phyloP scores from a whole-genome alignment of 1,140 invertebrate genomes.

The Platorchestia sp. region DNA sequence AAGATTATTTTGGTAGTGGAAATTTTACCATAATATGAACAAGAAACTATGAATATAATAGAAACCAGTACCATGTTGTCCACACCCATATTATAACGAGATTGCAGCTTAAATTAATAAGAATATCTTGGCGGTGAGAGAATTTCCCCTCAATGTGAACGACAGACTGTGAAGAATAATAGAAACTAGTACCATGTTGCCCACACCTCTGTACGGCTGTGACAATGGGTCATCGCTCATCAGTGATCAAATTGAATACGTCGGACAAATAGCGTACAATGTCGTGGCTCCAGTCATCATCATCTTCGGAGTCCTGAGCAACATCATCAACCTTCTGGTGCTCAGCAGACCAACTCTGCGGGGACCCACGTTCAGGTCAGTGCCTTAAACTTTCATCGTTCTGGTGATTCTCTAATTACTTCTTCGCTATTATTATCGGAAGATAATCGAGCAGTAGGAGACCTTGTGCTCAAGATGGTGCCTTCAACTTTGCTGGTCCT shows the following conservation, averaged over 20 bases:
- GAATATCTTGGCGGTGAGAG: too few relatives aligned
- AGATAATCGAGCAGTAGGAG: too few relatives aligned
- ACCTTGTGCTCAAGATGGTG: too few relatives aligned
- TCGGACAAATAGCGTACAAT: constrained; percentile 68
- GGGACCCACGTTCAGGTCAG: constrained; percentile 70
- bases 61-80: neutral
- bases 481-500: too few relatives aligned
- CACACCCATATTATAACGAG: too few relatives aligned
- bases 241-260: constrained; percentile 16
- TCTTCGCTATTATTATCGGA: too few relatives aligned
- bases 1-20: neutral
- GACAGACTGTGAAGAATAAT: neutral
- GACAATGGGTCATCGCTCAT: neutral
- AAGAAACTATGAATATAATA: neutral
- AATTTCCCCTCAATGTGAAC: too few relatives aligned
- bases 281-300: constrained; percentile 71
- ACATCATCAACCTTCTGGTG: constrained; percentile 71
- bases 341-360: constrained; percentile 70
- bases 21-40: neutral
- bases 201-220: neutral
- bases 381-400: neutral
- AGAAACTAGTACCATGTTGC: neutral
- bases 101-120: too few relatives aligned
- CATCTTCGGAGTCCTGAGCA: constrained; percentile 70
- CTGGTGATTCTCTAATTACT: too few relatives aligned